Conservation (phyloP, 2,113 vertebrate species). For the Mus pahari region DNA sequence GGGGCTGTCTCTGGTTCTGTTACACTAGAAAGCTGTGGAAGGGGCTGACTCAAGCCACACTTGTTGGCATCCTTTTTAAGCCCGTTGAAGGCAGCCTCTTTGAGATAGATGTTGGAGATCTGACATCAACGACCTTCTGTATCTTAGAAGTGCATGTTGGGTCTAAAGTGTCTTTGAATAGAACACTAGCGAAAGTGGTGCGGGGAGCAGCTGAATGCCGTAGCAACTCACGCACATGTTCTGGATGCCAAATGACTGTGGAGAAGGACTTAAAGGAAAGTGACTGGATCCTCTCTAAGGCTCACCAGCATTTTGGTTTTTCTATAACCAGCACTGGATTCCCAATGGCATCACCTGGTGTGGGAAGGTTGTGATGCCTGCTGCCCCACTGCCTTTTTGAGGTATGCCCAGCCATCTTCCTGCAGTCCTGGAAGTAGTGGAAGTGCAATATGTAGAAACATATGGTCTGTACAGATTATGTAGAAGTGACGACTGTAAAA, state of each 20-base stretch:
- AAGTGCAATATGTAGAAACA: conserved; percentile 77
- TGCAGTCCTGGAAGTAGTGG: conserved; percentile 54
- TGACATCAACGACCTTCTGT: conserved; percentile 11
- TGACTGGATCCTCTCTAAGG: background rate
- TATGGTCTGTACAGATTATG: conserved; percentile 59
- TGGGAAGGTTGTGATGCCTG: conserved; percentile 5
- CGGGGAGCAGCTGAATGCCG: background rate
- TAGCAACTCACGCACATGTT: background rate
- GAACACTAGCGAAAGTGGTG: conserved; percentile 28
- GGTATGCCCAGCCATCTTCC: conserved; percentile 34
- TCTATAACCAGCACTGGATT: conserved; percentile 27
- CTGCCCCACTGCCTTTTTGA: conserved; percentile 63
- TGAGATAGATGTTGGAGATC: conserved; percentile 49
- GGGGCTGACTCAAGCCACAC: background rate
- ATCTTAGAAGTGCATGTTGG: conserved; percentile 22
- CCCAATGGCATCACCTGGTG: conserved; percentile 50
- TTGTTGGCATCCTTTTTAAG: conserved; percentile 35
- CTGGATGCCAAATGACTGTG: conserved; percentile 64
- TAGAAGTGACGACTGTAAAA: conserved; percentile 9
- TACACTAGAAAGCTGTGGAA: background rate
- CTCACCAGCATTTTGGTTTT: background rate
- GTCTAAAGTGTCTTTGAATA: conserved; percentile 56
- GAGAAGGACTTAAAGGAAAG: background rate
- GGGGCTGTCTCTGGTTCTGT: background rate
- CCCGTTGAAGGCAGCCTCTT: conserved; percentile 36